Base-by-base conservation (phyloP, 1,140 invertebrate species). In the Drosophila albomicans region DNA sequence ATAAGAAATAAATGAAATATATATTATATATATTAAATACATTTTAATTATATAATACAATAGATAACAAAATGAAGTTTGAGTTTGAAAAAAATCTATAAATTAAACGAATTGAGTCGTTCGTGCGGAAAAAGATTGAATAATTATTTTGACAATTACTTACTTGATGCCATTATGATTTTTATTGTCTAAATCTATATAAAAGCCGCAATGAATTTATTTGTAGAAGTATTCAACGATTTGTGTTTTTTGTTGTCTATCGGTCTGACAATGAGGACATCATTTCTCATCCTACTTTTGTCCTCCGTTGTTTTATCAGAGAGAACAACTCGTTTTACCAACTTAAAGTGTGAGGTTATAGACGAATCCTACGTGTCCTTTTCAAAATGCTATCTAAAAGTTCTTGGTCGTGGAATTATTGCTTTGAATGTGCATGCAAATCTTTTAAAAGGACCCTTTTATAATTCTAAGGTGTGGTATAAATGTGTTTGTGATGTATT, bases 391-490 rank as follows among this genome's bases (percentile, higher is more conserved):
- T 5, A 61, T 11, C 43, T 61, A 5, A 61, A 32, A 2, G 5
- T 48, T 2, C 0, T 48, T 6, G 43, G 43, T 0, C 41, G 41
- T 30, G 58, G 43, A 15, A 11, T 48, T 32, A 20, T 61, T 28
- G 58, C 43, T 10, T 11, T 61, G 7, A 61, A 48, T 15, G 45
- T 61, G 3, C 28, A 61, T 32, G 43, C 57, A 1, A 15, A 15
- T 4, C 11, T 64, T 0, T n/a, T 63, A 30, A 30, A 57, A 10
- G 57, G 57, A 13, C 58, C 58, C 4, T 46, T 70, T 28, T n/a
- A 75, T 6, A 49, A 75, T 35, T 57, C 41, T 3, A 61, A 75
- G 49, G 62, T 68, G 49, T 2, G 49, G 10, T n/a, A 41, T 41
- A 0, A 11, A 43, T n/a, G n/a, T 43, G n/a, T n/a, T 43, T 43